Percentiles rank a stretch among this genome's conserved stretches.
Conservation (phyloP, 2,113 vertebrate genomes). For the Corythaeola cristata region DNA sequence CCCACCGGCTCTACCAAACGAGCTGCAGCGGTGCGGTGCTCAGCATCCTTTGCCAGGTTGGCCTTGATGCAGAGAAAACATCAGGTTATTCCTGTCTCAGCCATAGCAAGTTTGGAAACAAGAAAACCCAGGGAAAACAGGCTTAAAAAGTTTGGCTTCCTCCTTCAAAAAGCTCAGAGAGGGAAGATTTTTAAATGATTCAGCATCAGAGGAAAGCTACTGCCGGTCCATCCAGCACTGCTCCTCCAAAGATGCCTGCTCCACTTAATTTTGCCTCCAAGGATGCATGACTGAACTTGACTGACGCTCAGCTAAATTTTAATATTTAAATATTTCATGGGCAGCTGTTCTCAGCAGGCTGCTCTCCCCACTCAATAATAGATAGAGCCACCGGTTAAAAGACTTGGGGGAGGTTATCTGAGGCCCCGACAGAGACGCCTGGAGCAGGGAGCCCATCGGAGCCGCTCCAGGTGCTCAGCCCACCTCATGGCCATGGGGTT, state of each 20-base stretch:
- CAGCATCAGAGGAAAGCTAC: neutral
- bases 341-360: conserved; percentile 56
- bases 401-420: conserved; percentile 39
- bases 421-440: neutral
- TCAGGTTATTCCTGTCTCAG: neutral
- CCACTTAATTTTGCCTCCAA: conserved; percentile 20
- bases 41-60: neutral
- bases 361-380: conserved; percentile 61
- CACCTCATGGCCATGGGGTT: neutral
- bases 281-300: conserved; percentile 32
- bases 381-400: conserved; percentile 34
- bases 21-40: neutral
- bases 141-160: neutral
- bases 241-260: neutral
- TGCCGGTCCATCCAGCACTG: neutral
- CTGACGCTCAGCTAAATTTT: conserved; percentile 49
- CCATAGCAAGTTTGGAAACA: neutral
- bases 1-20: neutral
- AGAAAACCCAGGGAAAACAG: neutral
- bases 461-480: neutral
- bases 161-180: neutral
- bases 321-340: conserved; percentile 73
- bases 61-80: neutral
- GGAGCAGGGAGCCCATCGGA: neutral
- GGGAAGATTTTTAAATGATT: conserved; percentile 27